Conservation (phyloP, 2,113 vertebrate genomes). For the Oreochromis spilurus region DNA sequence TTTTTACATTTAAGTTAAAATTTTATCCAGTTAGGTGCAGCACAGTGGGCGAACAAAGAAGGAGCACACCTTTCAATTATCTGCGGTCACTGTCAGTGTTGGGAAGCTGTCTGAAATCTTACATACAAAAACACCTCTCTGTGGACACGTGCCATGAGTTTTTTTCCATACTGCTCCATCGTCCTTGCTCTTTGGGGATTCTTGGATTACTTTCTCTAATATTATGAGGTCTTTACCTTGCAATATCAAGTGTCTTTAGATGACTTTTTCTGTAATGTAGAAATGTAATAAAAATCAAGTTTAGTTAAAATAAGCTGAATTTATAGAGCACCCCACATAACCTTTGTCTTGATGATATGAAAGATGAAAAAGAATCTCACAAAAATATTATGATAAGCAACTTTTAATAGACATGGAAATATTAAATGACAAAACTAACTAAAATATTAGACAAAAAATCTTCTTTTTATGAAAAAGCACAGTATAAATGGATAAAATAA, state of each 20-base stretch:
- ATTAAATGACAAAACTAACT: conserved; percentile 22
- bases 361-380: not conserved
- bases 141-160: not conserved
- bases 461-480: conserved; percentile 46
- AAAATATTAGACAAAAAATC: conserved; percentile 13
- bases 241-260: not conserved
- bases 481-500: conserved; percentile 65
- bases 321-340: not conserved
- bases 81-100: not conserved
- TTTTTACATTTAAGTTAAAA: not conserved
- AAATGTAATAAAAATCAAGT: not conserved
- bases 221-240: not conserved
- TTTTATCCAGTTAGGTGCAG: not conserved
- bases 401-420: conserved; percentile 59
- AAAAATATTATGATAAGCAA: conserved; percentile 31
- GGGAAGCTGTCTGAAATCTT: not conserved
- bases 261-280: not conserved
- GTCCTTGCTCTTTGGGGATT: not conserved
- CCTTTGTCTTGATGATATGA: not conserved
- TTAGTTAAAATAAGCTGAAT: not conserved
- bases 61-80: not conserved
- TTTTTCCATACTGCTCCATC: not conserved
- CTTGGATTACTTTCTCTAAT: not conserved
- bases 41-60: not conserved
- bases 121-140: not conserved